These are phyloP conservation scores for Orcinus orca DNA, from an alignment of 2,113 vertebrate species.

Conservation along the genomic window DNA sequence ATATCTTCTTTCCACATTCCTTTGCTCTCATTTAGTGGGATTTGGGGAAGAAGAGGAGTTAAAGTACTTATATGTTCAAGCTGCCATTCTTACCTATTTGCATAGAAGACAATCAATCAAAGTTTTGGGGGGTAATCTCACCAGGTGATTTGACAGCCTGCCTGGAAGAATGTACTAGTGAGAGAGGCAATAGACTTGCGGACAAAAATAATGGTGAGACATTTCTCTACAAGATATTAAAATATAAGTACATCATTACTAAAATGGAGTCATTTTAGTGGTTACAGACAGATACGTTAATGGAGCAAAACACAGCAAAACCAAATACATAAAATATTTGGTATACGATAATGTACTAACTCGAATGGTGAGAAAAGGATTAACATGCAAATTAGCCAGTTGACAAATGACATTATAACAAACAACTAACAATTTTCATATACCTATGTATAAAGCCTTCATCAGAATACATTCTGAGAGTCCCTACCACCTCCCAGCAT, in stretches of 20 bases:
- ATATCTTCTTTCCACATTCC: not conserved
- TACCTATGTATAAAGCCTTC: not conserved
- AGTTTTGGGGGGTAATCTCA: not conserved
- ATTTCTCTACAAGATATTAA: not conserved
- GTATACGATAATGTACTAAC: not conserved
- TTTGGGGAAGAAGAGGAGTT: not conserved
- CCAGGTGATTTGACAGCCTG: slow-evolving; percentile 15
- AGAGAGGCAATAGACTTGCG: slow-evolving; percentile 4
- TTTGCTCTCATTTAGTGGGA: not conserved
- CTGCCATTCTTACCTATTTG: slow-evolving; percentile 3
- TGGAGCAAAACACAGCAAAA: slow-evolving; percentile 14
- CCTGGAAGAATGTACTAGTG: not conserved
- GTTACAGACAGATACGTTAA: not conserved
- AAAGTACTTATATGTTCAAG: not conserved
- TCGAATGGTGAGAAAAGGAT: not conserved
- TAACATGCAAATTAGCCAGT: not conserved
- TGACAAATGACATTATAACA: not conserved
- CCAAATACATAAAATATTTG: not conserved
- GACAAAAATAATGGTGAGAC: not conserved
- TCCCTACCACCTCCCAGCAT: not conserved
- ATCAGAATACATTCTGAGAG: slow-evolving; percentile 33
- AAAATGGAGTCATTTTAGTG: not conserved
- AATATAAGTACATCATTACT: slow-evolving; percentile 1
- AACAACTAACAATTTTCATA: not conserved
- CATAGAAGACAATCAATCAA: not conserved